phyloP scores from a whole-genome alignment of 2,113 vertebrate genomes.

The Zosterops hypoxanthus region DNA sequence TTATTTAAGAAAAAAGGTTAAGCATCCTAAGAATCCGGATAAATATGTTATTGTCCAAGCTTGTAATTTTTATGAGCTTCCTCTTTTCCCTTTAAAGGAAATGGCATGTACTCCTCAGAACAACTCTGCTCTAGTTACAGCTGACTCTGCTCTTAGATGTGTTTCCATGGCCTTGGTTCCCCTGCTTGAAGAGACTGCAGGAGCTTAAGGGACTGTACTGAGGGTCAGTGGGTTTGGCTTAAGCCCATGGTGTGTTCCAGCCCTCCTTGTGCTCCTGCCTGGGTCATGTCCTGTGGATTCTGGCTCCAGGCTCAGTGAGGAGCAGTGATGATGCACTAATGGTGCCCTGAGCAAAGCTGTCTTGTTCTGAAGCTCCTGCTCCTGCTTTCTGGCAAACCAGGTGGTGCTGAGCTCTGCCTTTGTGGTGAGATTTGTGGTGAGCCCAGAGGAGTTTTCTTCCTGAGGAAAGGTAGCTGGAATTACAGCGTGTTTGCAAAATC shows the following conservation, averaged over 20 bases:
- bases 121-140: background rate
- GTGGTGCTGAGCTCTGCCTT: background rate
- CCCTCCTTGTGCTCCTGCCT: background rate
- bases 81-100: background rate
- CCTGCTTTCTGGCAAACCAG: background rate
- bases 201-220: background rate
- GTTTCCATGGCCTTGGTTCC: background rate
- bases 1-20: background rate
- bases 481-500: background rate
- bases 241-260: background rate
- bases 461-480: background rate
- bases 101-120: background rate
- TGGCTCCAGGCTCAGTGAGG: background rate
- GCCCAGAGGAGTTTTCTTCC: background rate
- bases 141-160: background rate
- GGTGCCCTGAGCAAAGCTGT: background rate
- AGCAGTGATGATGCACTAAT: fast-evolving
- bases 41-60: background rate
- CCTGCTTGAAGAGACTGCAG: fast-evolving
- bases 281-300: background rate
- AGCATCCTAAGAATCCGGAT: background rate
- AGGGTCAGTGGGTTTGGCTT: background rate
- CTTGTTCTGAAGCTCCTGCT: background rate
- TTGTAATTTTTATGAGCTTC: background rate
- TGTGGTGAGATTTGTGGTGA: background rate